Evolutionary conservation across 2,888 invertebrate genomes (phyloP).

Genomic region (Furcula furcula): DNA sequence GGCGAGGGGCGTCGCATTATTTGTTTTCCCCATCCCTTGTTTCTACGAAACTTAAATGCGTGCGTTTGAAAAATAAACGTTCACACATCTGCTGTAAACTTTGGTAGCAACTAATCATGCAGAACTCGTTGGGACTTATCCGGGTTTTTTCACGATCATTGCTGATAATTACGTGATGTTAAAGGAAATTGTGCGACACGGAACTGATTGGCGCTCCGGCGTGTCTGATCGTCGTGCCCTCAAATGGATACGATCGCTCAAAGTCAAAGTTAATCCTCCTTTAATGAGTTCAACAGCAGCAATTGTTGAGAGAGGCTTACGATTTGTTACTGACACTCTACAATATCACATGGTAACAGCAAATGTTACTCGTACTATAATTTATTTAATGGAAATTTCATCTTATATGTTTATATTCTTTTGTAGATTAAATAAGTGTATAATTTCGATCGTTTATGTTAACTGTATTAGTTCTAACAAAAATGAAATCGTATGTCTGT

Average conservation of each 20-base stretch:
- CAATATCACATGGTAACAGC: constrained; percentile 12
- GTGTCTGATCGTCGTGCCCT: constrained; percentile 50
- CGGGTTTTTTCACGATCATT: constrained; percentile 8
- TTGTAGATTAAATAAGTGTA: too few relatives aligned
- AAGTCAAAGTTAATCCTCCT: constrained; percentile 70
- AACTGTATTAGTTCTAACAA: too few relatives aligned
- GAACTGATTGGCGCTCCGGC: constrained; percentile 57
- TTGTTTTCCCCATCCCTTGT: constrained; percentile 25
- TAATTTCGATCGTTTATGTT: too few relatives aligned
- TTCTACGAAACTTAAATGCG: constrained; percentile 15
- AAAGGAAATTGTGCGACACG: constrained; percentile 48
- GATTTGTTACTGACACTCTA: constrained; percentile 32
- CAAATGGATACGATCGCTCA: constrained; percentile 66
- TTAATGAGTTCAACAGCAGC: constrained; percentile 74
- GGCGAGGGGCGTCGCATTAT: constrained; percentile 20
- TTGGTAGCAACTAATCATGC: constrained; percentile 2
- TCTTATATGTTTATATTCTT: not conserved
- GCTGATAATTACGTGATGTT: constrained; percentile 40
- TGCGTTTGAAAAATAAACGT: constrained; percentile 15
- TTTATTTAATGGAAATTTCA: constrained; percentile 1
- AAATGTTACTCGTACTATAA: constrained; percentile 7
- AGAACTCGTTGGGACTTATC: constrained; percentile 3
- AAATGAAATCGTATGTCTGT: constrained; percentile 2
- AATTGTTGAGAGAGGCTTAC: constrained; percentile 55
- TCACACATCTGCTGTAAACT: constrained; percentile 14